Evolutionary conservation across 2,113 vertebrate species (phyloP).

Genomic region (Archocentrus centrarchus): DNA sequence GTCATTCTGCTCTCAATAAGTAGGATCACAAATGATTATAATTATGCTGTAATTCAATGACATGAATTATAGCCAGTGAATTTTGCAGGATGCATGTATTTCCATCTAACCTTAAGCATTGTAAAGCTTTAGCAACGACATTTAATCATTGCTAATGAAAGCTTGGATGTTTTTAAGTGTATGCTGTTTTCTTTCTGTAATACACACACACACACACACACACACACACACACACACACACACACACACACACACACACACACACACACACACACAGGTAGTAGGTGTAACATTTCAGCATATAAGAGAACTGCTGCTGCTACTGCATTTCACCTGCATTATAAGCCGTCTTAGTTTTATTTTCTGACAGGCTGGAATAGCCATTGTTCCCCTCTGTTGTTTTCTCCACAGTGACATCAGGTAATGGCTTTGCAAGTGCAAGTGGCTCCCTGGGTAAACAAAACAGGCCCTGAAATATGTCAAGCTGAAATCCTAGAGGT

Average conservation of each 20-base stretch:
- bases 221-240: no score
- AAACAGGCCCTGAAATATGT: slow-evolving; percentile 38
- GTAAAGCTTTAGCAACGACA: neutral
- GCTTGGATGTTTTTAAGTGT: neutral
- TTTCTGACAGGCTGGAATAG: slow-evolving; percentile 14
- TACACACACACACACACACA: neutral
- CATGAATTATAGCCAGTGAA: neutral
- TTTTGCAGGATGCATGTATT: neutral
- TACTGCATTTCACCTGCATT: slow-evolving; percentile 6
- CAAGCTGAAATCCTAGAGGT: slow-evolving; percentile 15
- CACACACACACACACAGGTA: neutral
- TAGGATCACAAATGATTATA: slow-evolving; percentile 14
- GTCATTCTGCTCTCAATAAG: slow-evolving; percentile 22
- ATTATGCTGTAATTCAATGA: slow-evolving; percentile 24
- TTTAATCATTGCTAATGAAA: slow-evolving; percentile 23
- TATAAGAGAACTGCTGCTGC: neutral
- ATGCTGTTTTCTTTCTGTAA: neutral
- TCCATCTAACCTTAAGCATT: neutral
- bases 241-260: neutral
- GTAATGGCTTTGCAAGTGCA: slow-evolving; percentile 25
- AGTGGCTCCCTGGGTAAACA: slow-evolving; percentile 17
- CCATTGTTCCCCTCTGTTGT: slow-evolving; percentile 26
- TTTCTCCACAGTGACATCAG: slow-evolving; percentile 18
- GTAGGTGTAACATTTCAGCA: neutral
- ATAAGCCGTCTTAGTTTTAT: slow-evolving; percentile 9